Conservation (phyloP, 2,113 vertebrate species). For the Gadus macrocephalus region DNA sequence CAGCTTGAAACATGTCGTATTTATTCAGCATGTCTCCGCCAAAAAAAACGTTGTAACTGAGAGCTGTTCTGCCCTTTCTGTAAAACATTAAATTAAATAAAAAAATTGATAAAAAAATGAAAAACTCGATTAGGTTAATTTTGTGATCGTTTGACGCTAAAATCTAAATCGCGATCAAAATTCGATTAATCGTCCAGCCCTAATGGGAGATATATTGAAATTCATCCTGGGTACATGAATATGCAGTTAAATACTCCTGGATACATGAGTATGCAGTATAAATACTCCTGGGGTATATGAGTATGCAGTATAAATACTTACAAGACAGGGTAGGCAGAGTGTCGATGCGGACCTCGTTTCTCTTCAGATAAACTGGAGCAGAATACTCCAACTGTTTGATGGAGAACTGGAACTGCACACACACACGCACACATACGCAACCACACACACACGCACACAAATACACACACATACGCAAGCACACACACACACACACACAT, state of each 20-base stretch:
- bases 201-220: too few relatives aligned
- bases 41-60: too few relatives aligned
- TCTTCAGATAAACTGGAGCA: conserved; percentile 61
- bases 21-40: too few relatives aligned
- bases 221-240: background rate
- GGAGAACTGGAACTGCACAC: conserved; percentile 62
- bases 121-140: too few relatives aligned
- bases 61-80: too few relatives aligned
- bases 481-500: too few relatives aligned
- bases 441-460: background rate
- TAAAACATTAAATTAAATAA: too few relatives aligned
- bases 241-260: background rate
- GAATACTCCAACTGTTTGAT: conserved; percentile 63
- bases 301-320: conserved; percentile 44
- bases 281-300: background rate
- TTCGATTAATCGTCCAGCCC: too few relatives aligned
- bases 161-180: too few relatives aligned
- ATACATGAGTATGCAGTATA: background rate
- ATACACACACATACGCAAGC: background rate
- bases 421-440: conserved; percentile 22
- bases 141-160: too few relatives aligned
- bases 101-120: too few relatives aligned
- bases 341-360: conserved; percentile 67
- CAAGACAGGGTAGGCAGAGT: conserved; percentile 63
- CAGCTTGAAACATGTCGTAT: too few relatives aligned